Percentiles rank a stretch among this genome's conserved stretches.
Conservation (phyloP, 2,113 vertebrate genomes). For the Corythornis madagascariensis region DNA sequence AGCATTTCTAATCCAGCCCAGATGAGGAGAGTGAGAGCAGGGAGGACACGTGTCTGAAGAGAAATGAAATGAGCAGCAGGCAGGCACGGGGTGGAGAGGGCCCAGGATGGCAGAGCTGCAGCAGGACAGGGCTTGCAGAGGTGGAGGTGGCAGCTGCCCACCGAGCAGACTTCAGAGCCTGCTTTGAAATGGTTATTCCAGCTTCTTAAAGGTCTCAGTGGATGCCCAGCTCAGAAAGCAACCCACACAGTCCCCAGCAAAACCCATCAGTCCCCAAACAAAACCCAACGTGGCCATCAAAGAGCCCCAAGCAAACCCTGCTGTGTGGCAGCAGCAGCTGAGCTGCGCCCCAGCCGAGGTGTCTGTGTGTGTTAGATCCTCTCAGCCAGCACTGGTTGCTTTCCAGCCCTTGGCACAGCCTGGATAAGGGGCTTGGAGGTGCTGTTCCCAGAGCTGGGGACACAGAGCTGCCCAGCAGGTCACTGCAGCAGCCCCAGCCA, state of each 20-base stretch:
- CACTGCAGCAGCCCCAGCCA: no score
- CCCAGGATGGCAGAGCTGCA: fast-evolving
- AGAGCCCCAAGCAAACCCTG: not conserved
- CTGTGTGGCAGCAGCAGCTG: not conserved
- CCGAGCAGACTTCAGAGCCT: no score
- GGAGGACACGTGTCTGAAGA: not conserved
- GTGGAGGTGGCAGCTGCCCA: not conserved
- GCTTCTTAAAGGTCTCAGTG: not conserved
- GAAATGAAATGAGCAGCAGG: not conserved
- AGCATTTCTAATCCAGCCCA: slow-evolving; percentile 49
- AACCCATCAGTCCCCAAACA: no score
- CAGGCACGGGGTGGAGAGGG: fast-evolving
- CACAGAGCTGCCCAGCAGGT: no score
- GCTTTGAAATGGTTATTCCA: not conserved
- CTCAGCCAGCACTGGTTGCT: no score
- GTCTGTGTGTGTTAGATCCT: no score
- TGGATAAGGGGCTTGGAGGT: no score
- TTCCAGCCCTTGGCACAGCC: no score
- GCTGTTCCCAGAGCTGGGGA: no score
- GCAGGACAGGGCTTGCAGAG: not conserved
- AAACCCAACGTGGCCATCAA: not conserved
- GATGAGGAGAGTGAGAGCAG: not conserved
- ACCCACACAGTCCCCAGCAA: no score
- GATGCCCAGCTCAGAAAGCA: not conserved
- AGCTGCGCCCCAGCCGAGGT: not conserved